Evolutionary conservation across 1,140 invertebrate genomes (phyloP).

Genomic region (Temnothorax curvispinosus): DNA sequence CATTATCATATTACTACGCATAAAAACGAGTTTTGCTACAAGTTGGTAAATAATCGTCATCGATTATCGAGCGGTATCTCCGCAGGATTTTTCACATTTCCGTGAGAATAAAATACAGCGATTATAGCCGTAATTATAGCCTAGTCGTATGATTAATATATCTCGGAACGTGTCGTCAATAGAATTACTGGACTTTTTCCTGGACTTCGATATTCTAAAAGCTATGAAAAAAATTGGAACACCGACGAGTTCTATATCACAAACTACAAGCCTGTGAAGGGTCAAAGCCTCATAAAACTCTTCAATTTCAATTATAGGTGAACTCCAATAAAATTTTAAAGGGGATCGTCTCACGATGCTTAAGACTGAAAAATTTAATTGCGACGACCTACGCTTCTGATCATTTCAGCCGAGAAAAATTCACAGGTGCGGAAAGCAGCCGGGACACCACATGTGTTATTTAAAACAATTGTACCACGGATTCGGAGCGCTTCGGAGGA

Average conservation of each 20-base stretch:
- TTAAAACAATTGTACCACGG: constrained; percentile 48
- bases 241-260: background rate
- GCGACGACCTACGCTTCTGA: background rate
- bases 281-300: too few species aligned
- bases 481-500: background rate
- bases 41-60: constrained; percentile 10
- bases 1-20: background rate
- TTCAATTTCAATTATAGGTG: background rate
- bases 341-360: background rate
- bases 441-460: constrained; percentile 5
- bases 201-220: background rate
- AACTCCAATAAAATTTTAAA: background rate
- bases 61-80: constrained; percentile 2
- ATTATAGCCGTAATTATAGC: constrained; percentile 10
- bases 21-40: constrained; percentile 2
- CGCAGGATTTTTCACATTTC: background rate
- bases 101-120: constrained; percentile 6
- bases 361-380: background rate
- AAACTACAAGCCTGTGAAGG: background rate
- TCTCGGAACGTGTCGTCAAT: background rate
- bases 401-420: background rate
- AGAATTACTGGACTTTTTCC: background rate
- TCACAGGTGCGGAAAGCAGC: background rate
- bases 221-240: background rate
- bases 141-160: background rate